Evolutionary conservation across 2,797 vertebrate genomes (phyloP), one percentile per base, ranked within the genome.

Genomic region (Xenentodon cancila): DNA sequence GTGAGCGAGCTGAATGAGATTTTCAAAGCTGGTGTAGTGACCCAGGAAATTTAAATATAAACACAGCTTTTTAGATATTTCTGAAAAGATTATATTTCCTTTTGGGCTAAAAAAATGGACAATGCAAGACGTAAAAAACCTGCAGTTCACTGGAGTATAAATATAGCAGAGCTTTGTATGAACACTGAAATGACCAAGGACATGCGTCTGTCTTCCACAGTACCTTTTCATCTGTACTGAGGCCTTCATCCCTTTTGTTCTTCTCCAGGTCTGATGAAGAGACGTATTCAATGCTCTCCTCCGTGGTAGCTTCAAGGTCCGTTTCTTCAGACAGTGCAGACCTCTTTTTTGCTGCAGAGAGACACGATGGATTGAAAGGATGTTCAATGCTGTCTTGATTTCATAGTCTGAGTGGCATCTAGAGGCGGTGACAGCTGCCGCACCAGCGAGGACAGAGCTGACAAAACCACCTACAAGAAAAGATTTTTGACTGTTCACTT

Each of bases 241-340:
- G 45, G 49, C 64, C 73, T 65, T 91, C 87, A 0, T 91, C 88
- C 47, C 74, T 88, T 71, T 83, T 89, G 63, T 62, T 85, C 63
- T 78, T 89, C 77, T 85, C 88, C 18, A 21, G 73, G 59, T 91
- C 90, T 25, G 89, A 90, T 0, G 84, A 87, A n/a, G 89, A 88
- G 60, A 71, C 71, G 0, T 89, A 86, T 44, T 92, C 91, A 2
- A 91, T 81, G 76, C 91, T 92, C 68, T 89, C 91, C 76, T 93
- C 92, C 52, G 90, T 90, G 9, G 83, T 88, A 73, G 59, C 87
- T 45, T 90, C 90, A 69, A 89, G 77, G 81, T 91, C 87, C 15
- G 82, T 86, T 64, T 88, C 87, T 27, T 91, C 88, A 11, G 90
- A 89, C 72, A 89, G 51, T 5, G 85, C 82, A 30, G 79, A 70